Percentiles rank a stretch among this genome's conserved stretches.
Evolutionary conservation across 2,888 invertebrate genomes (phyloP).

Genomic region (Halictus ligatus): DNA sequence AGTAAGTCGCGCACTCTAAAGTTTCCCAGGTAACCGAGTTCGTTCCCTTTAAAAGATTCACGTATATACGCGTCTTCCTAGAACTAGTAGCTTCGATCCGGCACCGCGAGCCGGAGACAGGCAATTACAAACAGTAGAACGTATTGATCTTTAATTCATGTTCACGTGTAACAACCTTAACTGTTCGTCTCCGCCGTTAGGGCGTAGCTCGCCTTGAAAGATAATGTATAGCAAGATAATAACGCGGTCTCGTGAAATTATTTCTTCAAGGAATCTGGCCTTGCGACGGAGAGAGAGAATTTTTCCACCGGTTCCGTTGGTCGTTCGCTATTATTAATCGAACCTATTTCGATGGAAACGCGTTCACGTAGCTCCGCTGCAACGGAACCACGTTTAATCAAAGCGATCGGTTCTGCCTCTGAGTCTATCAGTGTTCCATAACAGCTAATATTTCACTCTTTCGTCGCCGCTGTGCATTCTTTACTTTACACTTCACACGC

Average conservation of each 20-base stretch:
- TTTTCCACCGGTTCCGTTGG: not conserved
- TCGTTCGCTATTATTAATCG: constrained; percentile 12
- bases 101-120: constrained; percentile 7
- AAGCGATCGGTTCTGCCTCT: constrained; percentile 36
- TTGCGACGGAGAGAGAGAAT: not conserved
- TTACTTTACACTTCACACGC: not conserved
- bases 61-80: not conserved
- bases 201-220: constrained; percentile 1
- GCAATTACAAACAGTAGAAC: constrained; percentile 30
- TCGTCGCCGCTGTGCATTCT: not conserved
- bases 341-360: constrained; percentile 17
- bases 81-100: not conserved
- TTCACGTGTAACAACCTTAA: constrained; percentile 20
- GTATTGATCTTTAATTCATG: constrained; percentile 21
- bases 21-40: not conserved
- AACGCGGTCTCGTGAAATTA: constrained; percentile 10
- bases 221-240: constrained; percentile 4
- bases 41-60: constrained; percentile 23
- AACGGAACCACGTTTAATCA: constrained; percentile 51
- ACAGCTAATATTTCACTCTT: not conserved
- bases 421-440: not conserved
- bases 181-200: constrained; percentile 4
- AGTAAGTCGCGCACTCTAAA: not conserved
- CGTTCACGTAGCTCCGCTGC: constrained; percentile 16
- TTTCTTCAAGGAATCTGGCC: constrained; percentile 1